Conservation (phyloP, 2,797 vertebrate species). For the Helostoma temminkii region DNA sequence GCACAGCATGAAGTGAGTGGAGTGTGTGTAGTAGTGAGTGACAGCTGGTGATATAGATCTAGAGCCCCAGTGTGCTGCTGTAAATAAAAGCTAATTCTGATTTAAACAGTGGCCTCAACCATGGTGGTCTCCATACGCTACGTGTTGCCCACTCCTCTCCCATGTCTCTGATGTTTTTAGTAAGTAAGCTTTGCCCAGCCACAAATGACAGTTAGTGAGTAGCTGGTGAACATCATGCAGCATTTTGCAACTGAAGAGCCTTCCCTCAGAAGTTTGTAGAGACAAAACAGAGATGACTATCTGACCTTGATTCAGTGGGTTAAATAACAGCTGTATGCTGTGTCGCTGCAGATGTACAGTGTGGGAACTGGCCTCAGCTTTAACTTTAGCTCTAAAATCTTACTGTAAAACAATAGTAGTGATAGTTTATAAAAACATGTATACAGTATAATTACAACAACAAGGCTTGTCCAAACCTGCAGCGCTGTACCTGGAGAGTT, state of each 20-base stretch:
- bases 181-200: slow-evolving; percentile 16
- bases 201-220: background rate
- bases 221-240: slow-evolving; percentile 3
- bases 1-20: slow-evolving; percentile 56
- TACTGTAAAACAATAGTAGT: background rate
- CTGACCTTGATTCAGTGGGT: background rate
- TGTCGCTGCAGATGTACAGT: background rate
- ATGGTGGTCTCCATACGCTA: slow-evolving; percentile 28
- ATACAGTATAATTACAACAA: slow-evolving; percentile 22
- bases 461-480: slow-evolving; percentile 19
- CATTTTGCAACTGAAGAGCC: background rate
- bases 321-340: background rate
- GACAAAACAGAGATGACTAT: background rate
- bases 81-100: slow-evolving; percentile 71
- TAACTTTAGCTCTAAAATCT: background rate
- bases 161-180: slow-evolving; percentile 47
- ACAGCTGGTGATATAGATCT: no score
- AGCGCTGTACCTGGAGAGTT: slow-evolving; percentile 26
- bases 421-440: slow-evolving; percentile 14
- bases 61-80: no score
- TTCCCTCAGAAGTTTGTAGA: slow-evolving; percentile 8
- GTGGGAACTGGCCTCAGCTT: background rate
- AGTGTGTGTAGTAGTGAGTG: no score
- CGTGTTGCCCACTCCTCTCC: slow-evolving; percentile 27
- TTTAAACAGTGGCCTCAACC: slow-evolving; percentile 55